phyloP scores from a whole-genome alignment of 2,113 vertebrate species.

The Colinus virginianus region DNA sequence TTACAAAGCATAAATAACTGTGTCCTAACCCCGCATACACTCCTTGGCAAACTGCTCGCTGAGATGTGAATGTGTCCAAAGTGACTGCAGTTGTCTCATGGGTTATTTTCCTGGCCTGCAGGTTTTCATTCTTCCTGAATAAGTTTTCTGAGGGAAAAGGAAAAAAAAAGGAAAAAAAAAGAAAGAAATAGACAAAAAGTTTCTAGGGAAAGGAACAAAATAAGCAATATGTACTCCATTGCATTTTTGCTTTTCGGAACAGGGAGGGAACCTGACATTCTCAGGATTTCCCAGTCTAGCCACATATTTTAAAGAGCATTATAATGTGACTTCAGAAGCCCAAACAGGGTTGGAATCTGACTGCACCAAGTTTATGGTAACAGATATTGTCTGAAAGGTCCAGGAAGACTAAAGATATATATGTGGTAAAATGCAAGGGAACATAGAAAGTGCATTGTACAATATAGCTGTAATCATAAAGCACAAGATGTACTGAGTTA shows the following conservation, averaged over 20 bases:
- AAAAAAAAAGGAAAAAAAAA: neutral
- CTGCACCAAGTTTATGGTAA: neutral
- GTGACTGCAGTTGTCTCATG: neutral
- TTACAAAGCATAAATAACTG: neutral
- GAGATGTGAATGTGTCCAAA: neutral
- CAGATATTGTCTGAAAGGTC: neutral
- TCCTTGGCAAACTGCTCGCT: neutral
- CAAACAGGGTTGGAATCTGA: neutral
- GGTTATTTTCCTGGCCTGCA: neutral
- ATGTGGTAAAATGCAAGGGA: neutral
- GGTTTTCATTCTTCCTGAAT: neutral
- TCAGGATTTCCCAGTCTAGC: neutral
- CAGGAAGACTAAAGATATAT: neutral
- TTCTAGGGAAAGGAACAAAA: neutral
- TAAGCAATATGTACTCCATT: neutral
- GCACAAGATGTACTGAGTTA: constrained; percentile 43
- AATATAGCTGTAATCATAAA: constrained; percentile 61
- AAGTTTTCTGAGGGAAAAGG: neutral
- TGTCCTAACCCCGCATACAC: neutral
- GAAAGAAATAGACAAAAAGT: neutral
- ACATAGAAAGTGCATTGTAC: neutral
- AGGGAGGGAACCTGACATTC: neutral
- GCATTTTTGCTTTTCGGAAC: neutral
- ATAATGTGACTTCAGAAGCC: neutral
- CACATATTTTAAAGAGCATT: neutral